Conservation (phyloP, 2,888 invertebrate species). For the Gandaritis pyraliata region DNA sequence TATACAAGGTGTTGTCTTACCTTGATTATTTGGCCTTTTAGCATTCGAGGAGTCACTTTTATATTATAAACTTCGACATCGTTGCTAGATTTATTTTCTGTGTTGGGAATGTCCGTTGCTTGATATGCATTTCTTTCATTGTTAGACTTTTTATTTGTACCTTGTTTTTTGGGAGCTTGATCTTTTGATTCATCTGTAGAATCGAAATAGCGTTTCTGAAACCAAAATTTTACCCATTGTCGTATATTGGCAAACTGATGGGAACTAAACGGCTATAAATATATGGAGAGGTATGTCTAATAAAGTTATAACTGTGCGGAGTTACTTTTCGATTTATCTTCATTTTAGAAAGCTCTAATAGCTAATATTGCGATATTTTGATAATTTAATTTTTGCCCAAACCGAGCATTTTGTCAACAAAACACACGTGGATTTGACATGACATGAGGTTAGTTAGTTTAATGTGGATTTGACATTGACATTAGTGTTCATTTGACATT, state of each 20-base stretch:
- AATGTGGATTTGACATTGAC: conserved; percentile 3
- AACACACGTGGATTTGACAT: conserved; percentile 22
- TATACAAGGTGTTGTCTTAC: too few relatives aligned
- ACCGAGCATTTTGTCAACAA: conserved; percentile 12
- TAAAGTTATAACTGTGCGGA: too few relatives aligned
- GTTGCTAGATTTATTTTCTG: conserved; percentile 23
- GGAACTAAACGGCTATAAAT: too few relatives aligned
- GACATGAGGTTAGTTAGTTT: conserved; percentile 2
- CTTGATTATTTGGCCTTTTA: conserved; percentile 57
- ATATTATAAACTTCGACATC: conserved; percentile 69
- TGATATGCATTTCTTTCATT: conserved; percentile 16
- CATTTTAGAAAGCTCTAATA: conserved; percentile 32
- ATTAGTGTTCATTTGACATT: too few relatives aligned
- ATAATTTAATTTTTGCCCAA: too few relatives aligned
- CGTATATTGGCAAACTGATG: too few relatives aligned
- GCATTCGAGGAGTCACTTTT: conserved; percentile 60
- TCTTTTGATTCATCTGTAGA: conserved; percentile 42
- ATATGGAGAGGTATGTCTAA: too few relatives aligned
- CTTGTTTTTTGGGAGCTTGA: conserved; percentile 35
- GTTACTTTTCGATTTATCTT: conserved; percentile 47
- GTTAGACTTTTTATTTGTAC: conserved; percentile 33
- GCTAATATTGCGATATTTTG: too few relatives aligned
- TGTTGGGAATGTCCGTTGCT: conserved; percentile 17
- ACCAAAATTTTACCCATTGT: background rate
- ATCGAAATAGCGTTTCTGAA: conserved; percentile 63